Evolutionary conservation across 2,113 vertebrate genomes (phyloP).

Genomic region (Elephantulus edwardii): DNA sequence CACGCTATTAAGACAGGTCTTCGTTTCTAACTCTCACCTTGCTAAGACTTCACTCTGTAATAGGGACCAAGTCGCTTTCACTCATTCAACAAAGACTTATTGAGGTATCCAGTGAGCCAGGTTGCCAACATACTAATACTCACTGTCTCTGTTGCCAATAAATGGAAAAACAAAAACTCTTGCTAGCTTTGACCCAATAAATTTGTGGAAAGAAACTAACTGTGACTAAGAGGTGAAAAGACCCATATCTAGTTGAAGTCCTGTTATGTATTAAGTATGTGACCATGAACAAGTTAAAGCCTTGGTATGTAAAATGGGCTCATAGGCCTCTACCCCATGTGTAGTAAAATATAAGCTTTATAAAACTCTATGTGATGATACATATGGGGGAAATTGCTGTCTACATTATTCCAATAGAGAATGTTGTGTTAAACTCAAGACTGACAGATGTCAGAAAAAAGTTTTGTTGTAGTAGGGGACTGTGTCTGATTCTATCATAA

Average conservation of each 20-base stretch:
- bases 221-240: neutral
- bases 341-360: neutral
- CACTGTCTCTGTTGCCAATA: neutral
- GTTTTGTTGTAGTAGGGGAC: neutral
- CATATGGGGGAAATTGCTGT: neutral
- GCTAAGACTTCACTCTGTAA: neutral
- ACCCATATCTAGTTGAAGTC: neutral
- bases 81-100: neutral
- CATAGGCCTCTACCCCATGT: neutral
- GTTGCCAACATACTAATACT: neutral
- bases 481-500: neutral
- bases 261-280: neutral
- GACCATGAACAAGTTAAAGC: neutral
- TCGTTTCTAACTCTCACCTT: neutral
- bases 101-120: neutral
- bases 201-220: neutral
- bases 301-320: neutral
- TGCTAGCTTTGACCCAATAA: neutral
- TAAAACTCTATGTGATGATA: constrained; percentile 5
- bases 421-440: neutral
- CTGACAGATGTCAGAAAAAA: neutral
- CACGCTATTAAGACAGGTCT: neutral
- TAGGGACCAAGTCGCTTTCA: neutral
- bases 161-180: neutral
- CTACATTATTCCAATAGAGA: neutral